These are phyloP conservation scores for Paedocypris sp. DNA, from an alignment of 2,113 vertebrate genomes.

Conservation along the genomic window DNA sequence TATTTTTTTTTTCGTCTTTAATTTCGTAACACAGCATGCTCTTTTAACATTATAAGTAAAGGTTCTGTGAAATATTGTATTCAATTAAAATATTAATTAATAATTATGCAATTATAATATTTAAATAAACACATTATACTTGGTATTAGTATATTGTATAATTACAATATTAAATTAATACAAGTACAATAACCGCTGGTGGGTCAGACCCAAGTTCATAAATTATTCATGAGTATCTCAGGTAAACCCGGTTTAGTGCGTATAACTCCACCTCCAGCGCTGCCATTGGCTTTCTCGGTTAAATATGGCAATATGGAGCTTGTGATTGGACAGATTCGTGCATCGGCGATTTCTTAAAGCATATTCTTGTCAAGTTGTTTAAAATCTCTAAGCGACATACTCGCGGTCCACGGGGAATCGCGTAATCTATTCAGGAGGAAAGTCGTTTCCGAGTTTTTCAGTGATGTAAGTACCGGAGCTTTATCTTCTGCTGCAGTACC, in stretches of 20 bases:
- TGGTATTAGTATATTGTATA: neutral
- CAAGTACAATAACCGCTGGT: neutral
- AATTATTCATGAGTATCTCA: neutral
- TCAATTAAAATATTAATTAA: no score
- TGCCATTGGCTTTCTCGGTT: slow-evolving; percentile 42
- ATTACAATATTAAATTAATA: neutral
- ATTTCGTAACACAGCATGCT: no score
- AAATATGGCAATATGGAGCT: slow-evolving; percentile 39
- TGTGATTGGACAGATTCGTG: slow-evolving; percentile 46
- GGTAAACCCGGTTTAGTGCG: neutral
- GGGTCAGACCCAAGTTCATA: neutral
- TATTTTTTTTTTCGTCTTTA: no score
- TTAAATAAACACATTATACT: neutral
- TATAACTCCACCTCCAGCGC: slow-evolving; percentile 24
- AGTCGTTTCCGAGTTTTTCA: neutral
- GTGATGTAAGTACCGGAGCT: slow-evolving; percentile 21
- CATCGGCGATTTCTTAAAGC: slow-evolving; percentile 59
- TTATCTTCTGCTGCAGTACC: neutral
- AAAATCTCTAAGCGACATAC: slow-evolving; percentile 48
- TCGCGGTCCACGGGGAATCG: slow-evolving; percentile 21
- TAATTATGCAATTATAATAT: no score
- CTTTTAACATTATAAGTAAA: no score
- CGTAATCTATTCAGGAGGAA: slow-evolving; percentile 2
- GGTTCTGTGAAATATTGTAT: no score
- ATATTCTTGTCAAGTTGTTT: slow-evolving; percentile 59